These are phyloP conservation scores for Phaetusa simplex DNA, from an alignment of 2,113 vertebrate species.

Conservation along the genomic window DNA sequence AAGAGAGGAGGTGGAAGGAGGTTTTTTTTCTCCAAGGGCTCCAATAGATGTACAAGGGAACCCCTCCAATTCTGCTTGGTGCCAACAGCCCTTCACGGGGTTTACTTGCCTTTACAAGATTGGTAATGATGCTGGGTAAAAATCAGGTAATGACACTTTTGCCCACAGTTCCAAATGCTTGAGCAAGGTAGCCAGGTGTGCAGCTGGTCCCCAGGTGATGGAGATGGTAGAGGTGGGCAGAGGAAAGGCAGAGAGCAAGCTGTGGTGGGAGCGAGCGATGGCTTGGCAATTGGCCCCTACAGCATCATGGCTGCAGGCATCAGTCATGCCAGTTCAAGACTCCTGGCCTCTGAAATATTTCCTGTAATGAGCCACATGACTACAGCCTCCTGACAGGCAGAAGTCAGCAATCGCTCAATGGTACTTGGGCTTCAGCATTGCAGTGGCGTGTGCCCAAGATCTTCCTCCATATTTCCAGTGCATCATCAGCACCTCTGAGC, in stretches of 20 bases:
- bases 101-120: not conserved
- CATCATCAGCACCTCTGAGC: not conserved
- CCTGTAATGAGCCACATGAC: accelerated
- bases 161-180: not conserved
- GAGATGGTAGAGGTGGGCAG: not conserved
- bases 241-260: not conserved
- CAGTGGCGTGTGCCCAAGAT: accelerated
- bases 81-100: not conserved
- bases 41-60: not conserved
- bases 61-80: not conserved
- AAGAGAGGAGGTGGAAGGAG: not conserved
- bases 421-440: not conserved
- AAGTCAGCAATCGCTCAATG: not conserved
- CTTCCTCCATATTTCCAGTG: not conserved
- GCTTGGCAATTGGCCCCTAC: not conserved
- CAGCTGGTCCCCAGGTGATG: not conserved
- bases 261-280: accelerated
- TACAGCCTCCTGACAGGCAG: not conserved
- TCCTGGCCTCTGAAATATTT: not conserved
- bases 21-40: not conserved
- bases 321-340: not conserved
- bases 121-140: not conserved
- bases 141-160: not conserved
- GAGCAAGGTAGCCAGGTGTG: not conserved
- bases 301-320: not conserved